Evolutionary conservation across 1,140 invertebrate genomes (phyloP), one percentile per base, ranked within the genome.

Genomic region (Brachionus koreanus): DNA sequence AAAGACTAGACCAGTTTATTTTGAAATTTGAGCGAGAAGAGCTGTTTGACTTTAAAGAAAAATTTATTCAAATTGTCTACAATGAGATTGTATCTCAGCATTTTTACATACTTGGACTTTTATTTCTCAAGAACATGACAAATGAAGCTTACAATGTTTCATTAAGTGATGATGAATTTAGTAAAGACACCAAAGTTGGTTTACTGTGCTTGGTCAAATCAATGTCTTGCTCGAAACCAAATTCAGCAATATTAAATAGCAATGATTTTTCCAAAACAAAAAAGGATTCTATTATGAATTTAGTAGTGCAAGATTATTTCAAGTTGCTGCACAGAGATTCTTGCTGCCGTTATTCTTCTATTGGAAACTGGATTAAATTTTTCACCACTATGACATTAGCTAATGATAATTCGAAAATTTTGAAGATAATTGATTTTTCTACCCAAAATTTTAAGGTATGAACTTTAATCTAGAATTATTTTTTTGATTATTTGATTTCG

Each of bases 251-350:
- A 46, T 46, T 74, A 23, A 29, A 29, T 29, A 74, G 43, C 25
- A 42, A 74, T 49, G 69, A 74, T 33, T 10, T n/a, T 25, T 46
- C 42, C 7, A 46, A 19, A 12, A 74, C 37, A 25, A 74, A 46
- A 74, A 13, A 74, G 12, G 43, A 74, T 46, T 16, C 37, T 35
- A 25, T 42, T 43, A 13, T 74, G 13, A 9, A 39, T 74, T 16
- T 74, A 4, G 3, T 74, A 46, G 5, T 46, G 10, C 43, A 46
- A 29, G 69, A 74, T 19, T 74, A 74, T 46, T 5, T 49, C 3
- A 74, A 74, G 25, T 29, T 74, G n/a, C 25, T 74, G 23, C 69
- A 74, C 69, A 74, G 69, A 29, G 69, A 74, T 13, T 74, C 69
- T 12, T 43, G 39, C 13, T 74, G 69, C 42, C 39, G 69, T 29